Percentiles rank a stretch among this genome's conserved stretches.
Conservation (phyloP, 2,888 invertebrate genomes). For the Mesorhabditis spiculigera region DNA sequence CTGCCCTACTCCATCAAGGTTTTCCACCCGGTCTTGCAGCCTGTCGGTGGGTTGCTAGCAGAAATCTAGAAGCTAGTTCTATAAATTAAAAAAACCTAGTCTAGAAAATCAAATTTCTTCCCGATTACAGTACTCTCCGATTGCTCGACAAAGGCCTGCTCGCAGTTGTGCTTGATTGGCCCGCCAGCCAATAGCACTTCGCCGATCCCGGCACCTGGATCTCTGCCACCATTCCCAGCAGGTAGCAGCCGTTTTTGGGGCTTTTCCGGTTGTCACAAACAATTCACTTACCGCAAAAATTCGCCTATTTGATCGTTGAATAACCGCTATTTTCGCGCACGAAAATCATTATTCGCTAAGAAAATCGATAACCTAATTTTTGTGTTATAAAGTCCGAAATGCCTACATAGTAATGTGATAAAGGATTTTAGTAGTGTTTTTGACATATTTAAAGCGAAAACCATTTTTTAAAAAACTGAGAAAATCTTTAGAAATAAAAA, state of each 20-base stretch:
- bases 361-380: too few species aligned
- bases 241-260: not conserved
- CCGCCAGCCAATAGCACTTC: not conserved
- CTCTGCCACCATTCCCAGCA: not conserved
- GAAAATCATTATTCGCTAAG: too few species aligned
- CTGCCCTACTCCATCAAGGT: slow-evolving; percentile 91
- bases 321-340: too few species aligned
- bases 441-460: too few species aligned
- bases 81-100: not conserved
- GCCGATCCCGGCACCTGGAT: not conserved
- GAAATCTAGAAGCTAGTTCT: not conserved
- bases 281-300: not conserved
- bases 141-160: slow-evolving; percentile 72
- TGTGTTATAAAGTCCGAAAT: too few species aligned
- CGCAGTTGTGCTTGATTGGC: slow-evolving; percentile 82
- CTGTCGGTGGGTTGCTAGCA: slow-evolving; percentile 60
- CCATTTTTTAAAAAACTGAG: too few species aligned
- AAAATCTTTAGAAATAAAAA: too few species aligned
- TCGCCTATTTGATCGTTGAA: too few species aligned
- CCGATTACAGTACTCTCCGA: slow-evolving; percentile 63
- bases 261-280: not conserved
- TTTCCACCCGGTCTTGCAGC: slow-evolving; percentile 87
- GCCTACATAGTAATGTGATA: too few species aligned
- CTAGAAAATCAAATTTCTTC: not conserved
- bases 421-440: too few species aligned